A percentile compares a stretch with the other conserved stretches of the same genome.
Conservation (phyloP, 2,797 vertebrate genomes). For the Rhinoraja longicauda region DNA sequence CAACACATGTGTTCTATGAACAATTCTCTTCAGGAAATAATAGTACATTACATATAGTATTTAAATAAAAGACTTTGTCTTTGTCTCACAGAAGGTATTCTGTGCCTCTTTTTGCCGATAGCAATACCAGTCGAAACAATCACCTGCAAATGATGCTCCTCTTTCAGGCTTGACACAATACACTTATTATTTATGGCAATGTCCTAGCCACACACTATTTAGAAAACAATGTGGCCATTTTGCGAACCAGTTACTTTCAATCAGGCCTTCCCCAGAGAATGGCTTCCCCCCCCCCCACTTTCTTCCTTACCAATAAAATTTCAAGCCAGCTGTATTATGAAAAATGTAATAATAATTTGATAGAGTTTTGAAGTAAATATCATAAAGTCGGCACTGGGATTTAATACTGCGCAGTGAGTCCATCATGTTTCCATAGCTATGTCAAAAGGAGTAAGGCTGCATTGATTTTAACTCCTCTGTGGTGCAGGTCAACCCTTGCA, state of each 20-base stretch:
- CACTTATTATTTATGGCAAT: conserved; percentile 34
- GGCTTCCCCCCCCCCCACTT: not conserved
- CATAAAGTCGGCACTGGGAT: conserved; percentile 53
- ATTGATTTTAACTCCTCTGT: conserved; percentile 46
- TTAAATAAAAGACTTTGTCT: conserved; percentile 16
- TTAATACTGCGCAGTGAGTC: conserved; percentile 52
- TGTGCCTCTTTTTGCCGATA: not conserved
- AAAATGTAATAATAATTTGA: conserved; percentile 63
- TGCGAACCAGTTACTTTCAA: conserved; percentile 59
- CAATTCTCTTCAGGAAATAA: conserved; percentile 26
- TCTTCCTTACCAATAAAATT: conserved; percentile 53
- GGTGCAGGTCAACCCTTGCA: conserved; percentile 46
- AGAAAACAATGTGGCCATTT: conserved; percentile 52
- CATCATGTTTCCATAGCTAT: conserved; percentile 50
- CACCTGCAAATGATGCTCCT: conserved; percentile 9
- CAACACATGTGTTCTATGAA: conserved; percentile 29
- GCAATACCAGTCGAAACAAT: conserved; percentile 35
- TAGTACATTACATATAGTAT: not conserved
- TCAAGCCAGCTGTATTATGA: conserved; percentile 55
- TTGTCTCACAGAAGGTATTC: conserved; percentile 32
- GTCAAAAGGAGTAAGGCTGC: conserved; percentile 44
- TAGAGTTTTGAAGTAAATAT: conserved; percentile 52
- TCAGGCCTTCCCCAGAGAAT: conserved; percentile 58
- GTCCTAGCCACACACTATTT: conserved; percentile 23
- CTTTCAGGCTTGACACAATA: not conserved